Percentiles rank a stretch among this genome's conserved stretches.
These are phyloP conservation scores for Aphaenogaster floridana DNA, from an alignment of 1,140 invertebrate genomes.

Conservation along the genomic window DNA sequence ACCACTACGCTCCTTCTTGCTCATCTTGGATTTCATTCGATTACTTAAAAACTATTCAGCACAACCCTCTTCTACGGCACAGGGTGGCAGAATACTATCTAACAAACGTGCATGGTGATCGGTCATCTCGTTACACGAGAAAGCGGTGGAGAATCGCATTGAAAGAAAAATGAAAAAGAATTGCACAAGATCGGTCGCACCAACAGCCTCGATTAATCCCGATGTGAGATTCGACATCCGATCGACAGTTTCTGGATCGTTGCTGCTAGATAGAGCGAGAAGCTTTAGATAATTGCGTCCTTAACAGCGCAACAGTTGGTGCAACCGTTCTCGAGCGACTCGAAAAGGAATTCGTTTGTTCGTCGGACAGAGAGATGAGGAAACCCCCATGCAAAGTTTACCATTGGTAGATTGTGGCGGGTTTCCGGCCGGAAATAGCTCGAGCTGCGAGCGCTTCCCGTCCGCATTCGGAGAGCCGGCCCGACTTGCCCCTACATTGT, in stretches of 20 bases:
- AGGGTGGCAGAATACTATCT: conserved; percentile 21
- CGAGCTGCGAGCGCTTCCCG: conserved; percentile 89
- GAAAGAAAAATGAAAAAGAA: conserved; percentile 31
- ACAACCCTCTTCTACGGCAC: conserved; percentile 25
- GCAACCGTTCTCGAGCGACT: not conserved
- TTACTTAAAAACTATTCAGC: conserved; percentile 42
- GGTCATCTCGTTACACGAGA: conserved; percentile 8
- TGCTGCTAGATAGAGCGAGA: not conserved
- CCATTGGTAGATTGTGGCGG: conserved; percentile 92
- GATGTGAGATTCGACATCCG: not conserved
- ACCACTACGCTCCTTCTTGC: conserved; percentile 1
- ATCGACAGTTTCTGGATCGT: not conserved
- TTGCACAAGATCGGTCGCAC: conserved; percentile 27
- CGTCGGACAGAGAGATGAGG: conserved; percentile 37
- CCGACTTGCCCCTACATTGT: conserved; percentile 90
- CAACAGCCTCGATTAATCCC: conserved; percentile 12
- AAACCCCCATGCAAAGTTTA: conserved; percentile 87
- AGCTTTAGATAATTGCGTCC: conserved; percentile 39
- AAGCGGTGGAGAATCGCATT: conserved; percentile 19
- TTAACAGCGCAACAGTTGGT: conserved; percentile 34
- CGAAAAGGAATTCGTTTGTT: conserved; percentile 39
- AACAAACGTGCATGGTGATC: conserved; percentile 34
- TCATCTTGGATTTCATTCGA: conserved; percentile 11
- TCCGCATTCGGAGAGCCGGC: conserved; percentile 89
- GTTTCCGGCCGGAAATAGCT: conserved; percentile 90